A percentile compares a stretch with the other conserved stretches of the same genome.
These are phyloP conservation scores for Dastarcus helophoroides DNA, from an alignment of 2,888 invertebrate species.

Conservation along the genomic window DNA sequence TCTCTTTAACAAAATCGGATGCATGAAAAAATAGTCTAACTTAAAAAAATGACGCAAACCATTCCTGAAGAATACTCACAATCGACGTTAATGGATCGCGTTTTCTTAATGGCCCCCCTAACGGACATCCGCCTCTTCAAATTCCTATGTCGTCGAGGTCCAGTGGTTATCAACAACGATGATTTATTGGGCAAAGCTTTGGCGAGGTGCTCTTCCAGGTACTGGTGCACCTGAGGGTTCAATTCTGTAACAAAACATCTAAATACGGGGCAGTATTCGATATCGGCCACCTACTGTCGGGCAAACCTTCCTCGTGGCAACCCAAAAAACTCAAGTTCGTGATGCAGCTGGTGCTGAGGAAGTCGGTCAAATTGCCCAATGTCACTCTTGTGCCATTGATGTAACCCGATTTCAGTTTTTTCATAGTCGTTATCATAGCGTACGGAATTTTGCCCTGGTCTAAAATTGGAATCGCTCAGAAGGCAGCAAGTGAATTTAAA, in stretches of 20 bases:
- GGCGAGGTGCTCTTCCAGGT: slow-evolving; percentile 74
- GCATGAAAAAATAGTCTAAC: no score
- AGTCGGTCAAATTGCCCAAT: slow-evolving; percentile 87
- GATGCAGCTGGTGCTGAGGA: slow-evolving; percentile 93
- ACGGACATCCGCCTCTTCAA: slow-evolving; percentile 72
- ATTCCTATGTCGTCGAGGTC: slow-evolving; percentile 42
- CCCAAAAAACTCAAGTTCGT: slow-evolving; percentile 93
- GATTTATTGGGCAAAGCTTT: slow-evolving; percentile 67
- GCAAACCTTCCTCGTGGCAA: slow-evolving; percentile 84
- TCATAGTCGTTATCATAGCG: slow-evolving; percentile 95
- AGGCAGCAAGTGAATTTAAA: no score
- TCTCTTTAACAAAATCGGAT: no score
- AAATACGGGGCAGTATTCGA: slow-evolving; percentile 4
- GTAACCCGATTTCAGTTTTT: slow-evolving; percentile 95
- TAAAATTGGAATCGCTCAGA: no score
- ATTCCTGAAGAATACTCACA: no score
- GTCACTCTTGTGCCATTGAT: slow-evolving; percentile 98
- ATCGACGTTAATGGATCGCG: slow-evolving; percentile 84
- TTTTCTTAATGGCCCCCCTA: slow-evolving; percentile 86
- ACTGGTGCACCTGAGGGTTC: slow-evolving; percentile 73
- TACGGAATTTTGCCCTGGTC: slow-evolving; percentile 86
- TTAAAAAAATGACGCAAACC: no score
- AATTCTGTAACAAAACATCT: slow-evolving; percentile 43
- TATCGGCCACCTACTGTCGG: slow-evolving; percentile 54
- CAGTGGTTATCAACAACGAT: slow-evolving; percentile 49